phyloP scores from a whole-genome alignment of 92 coral and sea anemone genomes.

The Palythoa caribaeorum region DNA sequence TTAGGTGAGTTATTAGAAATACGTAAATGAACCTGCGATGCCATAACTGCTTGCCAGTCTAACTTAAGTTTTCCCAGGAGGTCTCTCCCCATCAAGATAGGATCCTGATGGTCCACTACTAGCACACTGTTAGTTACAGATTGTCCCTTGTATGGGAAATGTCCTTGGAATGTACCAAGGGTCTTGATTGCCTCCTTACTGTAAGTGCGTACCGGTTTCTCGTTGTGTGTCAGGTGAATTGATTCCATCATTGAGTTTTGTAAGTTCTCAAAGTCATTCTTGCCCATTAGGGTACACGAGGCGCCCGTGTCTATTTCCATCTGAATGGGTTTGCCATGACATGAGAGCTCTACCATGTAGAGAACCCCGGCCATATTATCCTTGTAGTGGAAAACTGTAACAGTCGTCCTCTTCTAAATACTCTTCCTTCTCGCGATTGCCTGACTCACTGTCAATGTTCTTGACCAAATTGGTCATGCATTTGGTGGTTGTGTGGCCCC shows the following conservation, averaged over 20 bases:
- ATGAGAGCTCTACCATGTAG: conserved; percentile 23
- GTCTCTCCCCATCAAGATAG: conserved; percentile 29
- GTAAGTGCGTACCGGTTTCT: conserved; percentile 20
- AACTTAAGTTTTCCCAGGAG: conserved; percentile 20
- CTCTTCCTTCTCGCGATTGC: background rate
- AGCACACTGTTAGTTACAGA: too few species aligned
- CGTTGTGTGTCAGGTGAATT: background rate
- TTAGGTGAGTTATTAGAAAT: background rate
- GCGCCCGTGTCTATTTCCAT: conserved; percentile 43
- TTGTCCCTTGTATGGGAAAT: background rate
- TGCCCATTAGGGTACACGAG: conserved; percentile 31
- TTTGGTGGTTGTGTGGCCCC: background rate
- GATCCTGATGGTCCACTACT: conserved; percentile 6
- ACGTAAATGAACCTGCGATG: conserved; percentile 6
- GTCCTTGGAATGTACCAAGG: conserved; percentile 4
- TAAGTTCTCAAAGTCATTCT: background rate
- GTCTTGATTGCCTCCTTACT: conserved; percentile 17
- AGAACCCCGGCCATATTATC: background rate
- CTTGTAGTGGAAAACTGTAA: background rate
- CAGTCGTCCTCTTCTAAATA: background rate
- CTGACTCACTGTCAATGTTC: too few species aligned
- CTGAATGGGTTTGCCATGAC: background rate
- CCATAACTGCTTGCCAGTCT: conserved; percentile 22
- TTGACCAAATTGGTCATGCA: background rate
- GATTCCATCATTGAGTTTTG: too few species aligned